phyloP scores from a whole-genome alignment of 2,888 invertebrate genomes.

The Luperina testacea region DNA sequence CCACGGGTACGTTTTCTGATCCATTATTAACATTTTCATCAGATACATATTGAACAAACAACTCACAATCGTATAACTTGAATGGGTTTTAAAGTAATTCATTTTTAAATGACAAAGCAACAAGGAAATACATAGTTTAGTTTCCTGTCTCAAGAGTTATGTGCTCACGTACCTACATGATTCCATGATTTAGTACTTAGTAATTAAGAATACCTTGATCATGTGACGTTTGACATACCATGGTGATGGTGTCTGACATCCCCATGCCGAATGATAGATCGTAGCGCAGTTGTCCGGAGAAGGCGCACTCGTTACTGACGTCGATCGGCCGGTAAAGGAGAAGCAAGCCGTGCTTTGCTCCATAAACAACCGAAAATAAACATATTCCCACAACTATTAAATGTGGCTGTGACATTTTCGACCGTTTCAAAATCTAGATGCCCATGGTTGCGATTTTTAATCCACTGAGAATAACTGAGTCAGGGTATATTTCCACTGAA shows the following conservation, averaged over 20 bases:
- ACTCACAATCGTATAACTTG: neutral
- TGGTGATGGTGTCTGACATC: constrained; percentile 85
- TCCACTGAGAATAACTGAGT: neutral
- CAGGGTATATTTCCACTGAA: neutral
- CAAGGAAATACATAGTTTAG: constrained; percentile 2
- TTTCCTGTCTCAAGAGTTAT: neutral
- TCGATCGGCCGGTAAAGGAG: constrained; percentile 82
- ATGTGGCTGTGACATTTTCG: constrained; percentile 39
- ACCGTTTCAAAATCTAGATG: constrained; percentile 32
- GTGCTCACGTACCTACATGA: neutral
- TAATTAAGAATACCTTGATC: neutral
- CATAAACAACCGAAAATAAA: constrained; percentile 28
- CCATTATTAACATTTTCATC: neutral
- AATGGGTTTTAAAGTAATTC: neutral
- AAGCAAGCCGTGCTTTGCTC: constrained; percentile 71
- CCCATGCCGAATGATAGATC: constrained; percentile 86
- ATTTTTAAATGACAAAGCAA: neutral
- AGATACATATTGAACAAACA: neutral
- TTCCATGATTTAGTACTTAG: neutral
- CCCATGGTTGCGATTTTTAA: constrained; percentile 9
- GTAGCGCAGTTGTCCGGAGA: constrained; percentile 77
- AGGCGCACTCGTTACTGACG: constrained; percentile 78
- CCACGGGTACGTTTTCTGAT: neutral
- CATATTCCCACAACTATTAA: constrained; percentile 29
- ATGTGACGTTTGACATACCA: constrained; percentile 72